Evolutionary conservation across 2,113 vertebrate species (phyloP).

Genomic region (Heteronetta atricapilla): DNA sequence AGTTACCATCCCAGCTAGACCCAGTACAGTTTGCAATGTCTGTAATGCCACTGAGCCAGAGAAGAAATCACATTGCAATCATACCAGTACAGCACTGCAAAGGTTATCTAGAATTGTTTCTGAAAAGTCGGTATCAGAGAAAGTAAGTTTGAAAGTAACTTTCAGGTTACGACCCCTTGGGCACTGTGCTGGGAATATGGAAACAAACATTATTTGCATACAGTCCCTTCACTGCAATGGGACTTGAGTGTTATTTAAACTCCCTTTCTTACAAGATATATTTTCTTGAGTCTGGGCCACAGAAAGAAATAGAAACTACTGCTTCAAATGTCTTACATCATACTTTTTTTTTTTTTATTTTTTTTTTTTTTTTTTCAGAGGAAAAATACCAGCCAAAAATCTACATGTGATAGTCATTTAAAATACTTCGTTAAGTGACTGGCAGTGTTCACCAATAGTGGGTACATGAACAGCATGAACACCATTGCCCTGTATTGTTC

Average conservation of each 20-base stretch:
- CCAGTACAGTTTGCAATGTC: no score
- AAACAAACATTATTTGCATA: background rate
- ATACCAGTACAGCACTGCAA: background rate
- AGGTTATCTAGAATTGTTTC: background rate
- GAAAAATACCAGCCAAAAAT: background rate
- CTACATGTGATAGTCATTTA: background rate
- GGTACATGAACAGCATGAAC: background rate
- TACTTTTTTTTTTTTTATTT: no score
- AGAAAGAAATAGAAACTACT: background rate
- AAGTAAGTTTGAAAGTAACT: background rate
- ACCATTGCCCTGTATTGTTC: background rate
- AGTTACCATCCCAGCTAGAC: no score
- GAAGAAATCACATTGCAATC: no score
- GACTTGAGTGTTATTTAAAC: background rate
- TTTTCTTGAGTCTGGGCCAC: background rate
- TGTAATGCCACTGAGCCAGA: background rate
- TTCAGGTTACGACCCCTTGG: background rate
- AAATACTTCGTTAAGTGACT: background rate
- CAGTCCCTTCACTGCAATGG: background rate
- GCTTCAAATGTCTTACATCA: background rate
- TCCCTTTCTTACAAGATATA: background rate
- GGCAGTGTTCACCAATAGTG: background rate
- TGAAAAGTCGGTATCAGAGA: background rate
- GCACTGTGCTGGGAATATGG: background rate
- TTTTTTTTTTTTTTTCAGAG: background rate